Conservation (phyloP, 1,140 invertebrate species). For the Pygmarrhopalites habei region DNA sequence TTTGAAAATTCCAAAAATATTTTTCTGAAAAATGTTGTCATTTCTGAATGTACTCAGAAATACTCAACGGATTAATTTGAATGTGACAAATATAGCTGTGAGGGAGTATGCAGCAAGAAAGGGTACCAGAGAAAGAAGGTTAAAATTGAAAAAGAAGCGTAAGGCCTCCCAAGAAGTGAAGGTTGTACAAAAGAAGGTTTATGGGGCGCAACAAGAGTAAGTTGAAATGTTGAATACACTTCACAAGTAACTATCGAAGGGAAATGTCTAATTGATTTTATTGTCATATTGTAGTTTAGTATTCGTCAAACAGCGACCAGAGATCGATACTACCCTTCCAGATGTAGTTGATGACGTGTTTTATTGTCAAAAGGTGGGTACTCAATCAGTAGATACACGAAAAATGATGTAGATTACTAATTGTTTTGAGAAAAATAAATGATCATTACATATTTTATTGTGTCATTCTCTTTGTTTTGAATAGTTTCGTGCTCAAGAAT, state of each 20-base stretch:
- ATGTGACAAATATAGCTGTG: background rate
- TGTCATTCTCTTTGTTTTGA: too few species aligned
- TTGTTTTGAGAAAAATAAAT: too few species aligned
- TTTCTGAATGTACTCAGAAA: conserved; percentile 1
- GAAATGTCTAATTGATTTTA: background rate
- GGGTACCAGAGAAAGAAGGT: conserved; percentile 61
- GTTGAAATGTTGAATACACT: background rate
- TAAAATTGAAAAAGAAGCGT: conserved; percentile 61
- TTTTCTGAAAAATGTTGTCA: background rate
- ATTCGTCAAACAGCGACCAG: conserved; percentile 39
- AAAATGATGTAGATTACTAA: too few species aligned
- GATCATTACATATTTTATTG: too few species aligned
- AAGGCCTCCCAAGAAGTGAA: conserved; percentile 59
- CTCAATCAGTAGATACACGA: too few species aligned
- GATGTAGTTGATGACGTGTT: conserved; percentile 61
- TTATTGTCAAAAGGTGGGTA: conserved; percentile 49
- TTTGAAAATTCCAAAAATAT: background rate
- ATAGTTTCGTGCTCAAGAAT: conserved; percentile 56
- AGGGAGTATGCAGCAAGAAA: conserved; percentile 61
- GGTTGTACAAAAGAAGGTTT: conserved; percentile 54
- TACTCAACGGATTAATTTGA: background rate
- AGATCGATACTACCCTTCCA: conserved; percentile 53
- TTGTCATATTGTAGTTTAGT: conserved; percentile 17
- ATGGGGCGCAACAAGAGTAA: conserved; percentile 46
- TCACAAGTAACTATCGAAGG: too few species aligned